Evolutionary conservation across 2,888 invertebrate species (phyloP).

Genomic region (Cataglyphis altisquamis): DNA sequence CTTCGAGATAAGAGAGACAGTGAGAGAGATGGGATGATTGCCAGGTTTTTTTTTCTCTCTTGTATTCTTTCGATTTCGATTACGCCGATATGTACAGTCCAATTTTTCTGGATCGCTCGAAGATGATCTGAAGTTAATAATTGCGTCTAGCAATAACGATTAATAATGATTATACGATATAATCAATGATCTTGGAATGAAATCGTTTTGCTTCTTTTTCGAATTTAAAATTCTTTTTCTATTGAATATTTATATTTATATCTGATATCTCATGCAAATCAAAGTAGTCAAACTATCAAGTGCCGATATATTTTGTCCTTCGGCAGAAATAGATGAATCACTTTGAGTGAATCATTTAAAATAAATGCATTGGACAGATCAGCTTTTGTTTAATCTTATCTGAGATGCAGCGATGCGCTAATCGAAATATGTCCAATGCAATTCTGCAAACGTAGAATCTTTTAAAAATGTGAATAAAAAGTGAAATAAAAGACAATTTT

Average conservation of each 20-base stretch:
- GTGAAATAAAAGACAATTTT: neutral
- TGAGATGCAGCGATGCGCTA: neutral
- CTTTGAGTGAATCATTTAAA: neutral
- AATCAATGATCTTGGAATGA: neutral
- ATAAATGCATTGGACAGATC: neutral
- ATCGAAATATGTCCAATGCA: neutral
- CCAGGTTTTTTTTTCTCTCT: conserved; percentile 30
- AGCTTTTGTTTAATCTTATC: conserved; percentile 41
- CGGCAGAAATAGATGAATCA: neutral
- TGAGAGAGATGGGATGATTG: conserved; percentile 63
- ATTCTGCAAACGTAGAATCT: neutral
- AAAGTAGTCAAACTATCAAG: neutral
- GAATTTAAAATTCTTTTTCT: neutral
- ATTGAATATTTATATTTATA: neutral
- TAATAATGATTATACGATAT: neutral
- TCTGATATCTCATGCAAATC: neutral
- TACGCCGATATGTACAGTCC: conserved; percentile 12
- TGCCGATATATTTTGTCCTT: neutral
- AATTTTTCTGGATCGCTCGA: neutral
- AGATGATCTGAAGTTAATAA: conserved; percentile 27
- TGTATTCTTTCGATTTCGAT: conserved; percentile 27
- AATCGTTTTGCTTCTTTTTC: neutral
- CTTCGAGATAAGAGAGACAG: conserved; percentile 68
- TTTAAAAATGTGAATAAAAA: neutral
- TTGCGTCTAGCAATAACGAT: neutral